Evolutionary conservation across 2,888 invertebrate genomes (phyloP).

Genomic region (Hirudinaria manillensis): DNA sequence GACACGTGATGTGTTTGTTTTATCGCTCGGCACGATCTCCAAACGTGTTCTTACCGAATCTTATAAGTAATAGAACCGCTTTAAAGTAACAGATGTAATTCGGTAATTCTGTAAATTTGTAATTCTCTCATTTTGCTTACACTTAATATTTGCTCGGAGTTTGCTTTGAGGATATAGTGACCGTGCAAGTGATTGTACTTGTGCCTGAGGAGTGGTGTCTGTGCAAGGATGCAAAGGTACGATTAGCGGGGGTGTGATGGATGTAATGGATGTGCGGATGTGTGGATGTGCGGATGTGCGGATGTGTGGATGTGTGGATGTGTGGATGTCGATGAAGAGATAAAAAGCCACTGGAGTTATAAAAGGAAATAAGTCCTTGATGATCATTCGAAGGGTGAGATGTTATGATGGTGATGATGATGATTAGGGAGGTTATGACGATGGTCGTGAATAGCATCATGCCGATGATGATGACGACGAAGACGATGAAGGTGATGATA

Average conservation of each 20-base stretch:
- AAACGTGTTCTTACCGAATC: too few relatives aligned
- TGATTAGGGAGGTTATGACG: neutral
- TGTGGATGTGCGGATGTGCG: neutral
- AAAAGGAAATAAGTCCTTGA: too few relatives aligned
- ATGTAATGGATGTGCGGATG: neutral
- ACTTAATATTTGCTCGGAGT: too few relatives aligned
- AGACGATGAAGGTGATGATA: slow-evolving; percentile 16
- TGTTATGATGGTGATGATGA: neutral
- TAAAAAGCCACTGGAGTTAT: neutral
- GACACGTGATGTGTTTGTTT: too few relatives aligned
- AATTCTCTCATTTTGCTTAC: too few relatives aligned
- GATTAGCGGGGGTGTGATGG: neutral
- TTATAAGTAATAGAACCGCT: too few relatives aligned
- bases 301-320: neutral
- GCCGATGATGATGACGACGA: slow-evolving; percentile 25
- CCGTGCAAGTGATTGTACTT: neutral
- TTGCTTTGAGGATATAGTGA: neutral
- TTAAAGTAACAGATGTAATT: too few relatives aligned
- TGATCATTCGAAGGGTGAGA: neutral
- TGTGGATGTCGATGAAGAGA: slow-evolving; percentile 15
- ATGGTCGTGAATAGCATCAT: slow-evolving; percentile 1
- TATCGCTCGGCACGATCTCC: too few relatives aligned
- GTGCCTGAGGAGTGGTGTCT: too few relatives aligned
- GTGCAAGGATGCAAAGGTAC: too few relatives aligned
- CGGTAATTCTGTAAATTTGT: too few relatives aligned